These are phyloP conservation scores for Zele albiditarsus DNA, from an alignment of 2,888 invertebrate genomes.

Conservation along the genomic window DNA sequence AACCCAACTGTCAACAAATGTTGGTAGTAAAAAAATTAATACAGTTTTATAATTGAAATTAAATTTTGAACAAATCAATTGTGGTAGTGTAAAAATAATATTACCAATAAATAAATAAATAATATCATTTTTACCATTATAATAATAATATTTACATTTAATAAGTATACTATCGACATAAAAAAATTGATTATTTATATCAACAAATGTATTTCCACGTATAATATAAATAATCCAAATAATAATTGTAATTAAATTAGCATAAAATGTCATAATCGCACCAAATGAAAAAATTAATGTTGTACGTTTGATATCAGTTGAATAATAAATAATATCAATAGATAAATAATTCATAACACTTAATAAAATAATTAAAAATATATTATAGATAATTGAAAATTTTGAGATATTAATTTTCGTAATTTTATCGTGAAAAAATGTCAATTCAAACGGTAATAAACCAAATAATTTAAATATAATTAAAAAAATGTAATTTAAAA, in stretches of 20 bases:
- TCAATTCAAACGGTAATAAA: neutral
- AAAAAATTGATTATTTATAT: constrained; percentile 37
- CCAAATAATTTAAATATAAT: neutral
- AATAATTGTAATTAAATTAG: too few relatives aligned
- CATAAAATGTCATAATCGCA: constrained; percentile 5
- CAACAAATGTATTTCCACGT: constrained; percentile 18
- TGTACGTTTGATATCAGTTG: neutral
- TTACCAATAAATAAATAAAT: neutral
- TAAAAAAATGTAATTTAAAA: neutral
- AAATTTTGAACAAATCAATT: too few relatives aligned
- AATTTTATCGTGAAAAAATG: neutral
- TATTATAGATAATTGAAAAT: neutral
- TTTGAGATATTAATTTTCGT: neutral
- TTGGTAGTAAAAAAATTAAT: too few relatives aligned
- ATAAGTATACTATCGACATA: neutral
- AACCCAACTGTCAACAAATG: constrained; percentile 11
- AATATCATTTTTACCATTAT: neutral
- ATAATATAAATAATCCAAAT: too few relatives aligned
- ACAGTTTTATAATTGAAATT: too few relatives aligned
- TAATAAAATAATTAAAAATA: neutral
- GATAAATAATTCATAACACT: neutral
- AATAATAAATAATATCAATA: too few relatives aligned
- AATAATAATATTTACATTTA: neutral
- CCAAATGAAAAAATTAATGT: constrained; percentile 37
- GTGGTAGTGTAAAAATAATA: neutral